Evolutionary conservation across 2,113 vertebrate genomes (phyloP), one percentile per base, ranked within the genome.

Genomic region (Dipodomys ordii): DNA sequence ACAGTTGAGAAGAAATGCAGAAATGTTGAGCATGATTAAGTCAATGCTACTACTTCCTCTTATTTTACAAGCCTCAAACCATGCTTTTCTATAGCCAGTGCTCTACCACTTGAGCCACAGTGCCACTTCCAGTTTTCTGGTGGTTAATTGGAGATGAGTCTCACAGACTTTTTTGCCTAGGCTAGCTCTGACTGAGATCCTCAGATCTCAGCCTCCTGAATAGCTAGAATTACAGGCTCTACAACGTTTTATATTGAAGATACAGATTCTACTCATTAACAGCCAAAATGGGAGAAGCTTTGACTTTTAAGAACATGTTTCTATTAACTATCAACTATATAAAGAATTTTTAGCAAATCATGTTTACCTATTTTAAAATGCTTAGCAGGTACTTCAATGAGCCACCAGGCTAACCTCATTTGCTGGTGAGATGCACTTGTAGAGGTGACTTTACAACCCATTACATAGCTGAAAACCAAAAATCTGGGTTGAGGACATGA

Each of bases 321-420:
- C 44, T 46, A 78, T 49, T 68, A 82, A 81, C 67, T 19, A 72
- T 49, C 53, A 73, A 72, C 22, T 94, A n/a, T 68, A 60, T 65
- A 91, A 83, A 53, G 32, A 91, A 85, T 46, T 30, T 25, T 32
- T 78, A 6, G 6, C 39, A 96, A 27, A 77, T 6, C n/a, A n/a
- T 8, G n/a, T 53, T 67, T 74, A 79, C 19, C 67, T 86, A 79
- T 60, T 95, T 88, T 74, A 53, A 93, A 88, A 88, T 80, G 39
- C n/a, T 92, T 72, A 65, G 53, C n/a, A 86, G 39, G 16, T 62
- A 72, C 73, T 18, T 79, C 64, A 64, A 81, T 67, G 77, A 90
- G 44, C 32, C 82, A 80, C 65, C 12, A 53, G 6, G 35, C n/a
- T 83, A 77, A 67, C 53, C 53, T 86, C 64, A 74, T 62, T 74